Base-by-base conservation (phyloP, 2,888 invertebrate species). In the Stictocephala bisonia region DNA sequence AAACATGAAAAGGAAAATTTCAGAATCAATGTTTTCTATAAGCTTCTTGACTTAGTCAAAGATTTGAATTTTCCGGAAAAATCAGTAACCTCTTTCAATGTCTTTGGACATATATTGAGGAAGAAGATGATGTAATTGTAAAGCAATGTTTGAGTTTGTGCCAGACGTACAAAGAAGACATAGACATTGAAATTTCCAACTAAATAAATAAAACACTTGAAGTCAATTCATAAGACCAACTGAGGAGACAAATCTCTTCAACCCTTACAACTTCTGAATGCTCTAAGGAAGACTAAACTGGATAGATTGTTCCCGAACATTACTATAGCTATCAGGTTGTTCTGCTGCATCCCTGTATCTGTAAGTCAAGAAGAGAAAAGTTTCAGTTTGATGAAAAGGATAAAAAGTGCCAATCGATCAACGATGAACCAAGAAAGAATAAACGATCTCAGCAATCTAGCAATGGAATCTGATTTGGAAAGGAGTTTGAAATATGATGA, bases 371-470 rank as follows among this genome's bases (percentile, higher is more conserved):
- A 29, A 6, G 67, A 67, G 29, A 67, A 50, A 50, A 67, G 67
- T 50, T 67, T 67, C 27, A 67, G 67, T 24, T 1, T 51, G 24
- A 68, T 67, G 48, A 67, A 67, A 67, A 67, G 48, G n/a, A 67
- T 68, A 31, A 68, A 31, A 68, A 51, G 68, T 68, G 51, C 24
- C 18, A 31, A 51, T 29, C 75, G 69, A 15, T 75, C 72, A 7
- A 76, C 29, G 60, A 74, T 76, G 73, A 58, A 48, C 79, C 24
- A 80, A 79, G 69, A 82, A 71, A 82, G 82, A 76, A 82, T 82
- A 67, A 71, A 70, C 40, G 71, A 44, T 41, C 69, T 74, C n/a
- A 53, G 74, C 13, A 29, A 75, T 24, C 56, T 75, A 20, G 60
- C 31, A 1, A 75, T 71, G 27, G 75, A 77, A 60, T 41, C 74